phyloP scores from a whole-genome alignment of 2,797 vertebrate species.

The Tinamus major region DNA sequence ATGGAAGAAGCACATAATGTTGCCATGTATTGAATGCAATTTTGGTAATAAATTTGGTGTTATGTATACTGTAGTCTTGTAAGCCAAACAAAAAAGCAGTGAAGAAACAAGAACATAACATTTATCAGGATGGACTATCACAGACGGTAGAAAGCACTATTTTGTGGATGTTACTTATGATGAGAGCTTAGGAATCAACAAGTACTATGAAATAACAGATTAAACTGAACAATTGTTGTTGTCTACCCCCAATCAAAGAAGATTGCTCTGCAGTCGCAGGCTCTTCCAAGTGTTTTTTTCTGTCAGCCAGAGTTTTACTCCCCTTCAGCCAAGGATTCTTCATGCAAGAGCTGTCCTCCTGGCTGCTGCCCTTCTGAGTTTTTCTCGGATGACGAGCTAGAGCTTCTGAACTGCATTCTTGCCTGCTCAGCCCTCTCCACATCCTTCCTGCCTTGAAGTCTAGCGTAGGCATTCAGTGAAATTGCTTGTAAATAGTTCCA shows the following conservation, averaged over 20 bases:
- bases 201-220: not conserved
- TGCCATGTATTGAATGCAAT: not conserved
- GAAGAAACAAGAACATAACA: not conserved
- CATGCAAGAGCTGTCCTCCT: not conserved
- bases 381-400: not conserved
- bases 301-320: not conserved
- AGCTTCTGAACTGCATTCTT: not conserved
- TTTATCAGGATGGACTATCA: not conserved
- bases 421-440: not conserved
- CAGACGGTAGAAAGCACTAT: not conserved
- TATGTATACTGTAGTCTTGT: not conserved
- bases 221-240: not conserved
- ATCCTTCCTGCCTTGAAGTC: not conserved
- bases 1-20: not conserved
- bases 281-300: not conserved
- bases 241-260: not conserved
- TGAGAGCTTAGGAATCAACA: conserved; percentile 25
- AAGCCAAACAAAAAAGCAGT: not conserved
- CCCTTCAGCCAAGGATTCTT: not conserved
- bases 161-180: not conserved
- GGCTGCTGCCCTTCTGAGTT: not conserved
- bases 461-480: not conserved
- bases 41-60: not conserved
- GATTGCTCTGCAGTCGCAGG: not conserved
- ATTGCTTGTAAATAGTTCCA: not conserved